A percentile compares a stretch with the other conserved stretches of the same genome.
These are phyloP conservation scores for Cephus spinipes DNA, from an alignment of 2,888 invertebrate species.

Conservation along the genomic window DNA sequence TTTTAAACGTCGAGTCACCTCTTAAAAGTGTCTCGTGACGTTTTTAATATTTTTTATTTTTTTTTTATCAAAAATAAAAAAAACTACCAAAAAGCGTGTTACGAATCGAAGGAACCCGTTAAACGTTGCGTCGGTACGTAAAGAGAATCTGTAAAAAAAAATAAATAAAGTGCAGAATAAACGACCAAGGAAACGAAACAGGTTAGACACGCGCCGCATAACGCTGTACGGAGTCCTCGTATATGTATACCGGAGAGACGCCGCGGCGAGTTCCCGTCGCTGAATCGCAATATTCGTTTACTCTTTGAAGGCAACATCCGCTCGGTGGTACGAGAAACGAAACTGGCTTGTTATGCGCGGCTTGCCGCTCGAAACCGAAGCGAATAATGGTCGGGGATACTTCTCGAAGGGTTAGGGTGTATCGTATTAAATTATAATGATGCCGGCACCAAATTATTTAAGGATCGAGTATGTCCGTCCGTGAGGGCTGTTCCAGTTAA, in stretches of 20 bases:
- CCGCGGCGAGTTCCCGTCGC: neutral
- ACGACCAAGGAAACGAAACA: neutral
- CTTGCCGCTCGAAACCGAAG: conserved; percentile 42
- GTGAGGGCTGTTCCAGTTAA: neutral
- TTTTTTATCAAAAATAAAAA: neutral
- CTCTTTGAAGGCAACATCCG: neutral
- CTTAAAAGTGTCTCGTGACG: no score
- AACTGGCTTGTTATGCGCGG: conserved; percentile 50
- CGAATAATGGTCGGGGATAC: conserved; percentile 43
- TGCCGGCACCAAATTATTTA: conserved; percentile 49
- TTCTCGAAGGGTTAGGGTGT: conserved; percentile 23
- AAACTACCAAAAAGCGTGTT: neutral
- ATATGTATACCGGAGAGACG: neutral
- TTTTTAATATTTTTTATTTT: neutral
- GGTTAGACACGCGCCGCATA: neutral
- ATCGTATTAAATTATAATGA: conserved; percentile 60
- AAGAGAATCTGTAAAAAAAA: neutral
- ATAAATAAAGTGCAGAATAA: no score
- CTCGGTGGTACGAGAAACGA: conserved; percentile 10
- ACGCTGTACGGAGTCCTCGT: neutral
- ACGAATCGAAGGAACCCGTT: neutral
- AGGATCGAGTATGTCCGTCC: conserved; percentile 19
- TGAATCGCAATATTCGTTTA: neutral
- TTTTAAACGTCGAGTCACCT: no score
- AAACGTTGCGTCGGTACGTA: neutral